Evolutionary conservation across 2,797 vertebrate species (phyloP).

Genomic region (Aldrovandia affinis): DNA sequence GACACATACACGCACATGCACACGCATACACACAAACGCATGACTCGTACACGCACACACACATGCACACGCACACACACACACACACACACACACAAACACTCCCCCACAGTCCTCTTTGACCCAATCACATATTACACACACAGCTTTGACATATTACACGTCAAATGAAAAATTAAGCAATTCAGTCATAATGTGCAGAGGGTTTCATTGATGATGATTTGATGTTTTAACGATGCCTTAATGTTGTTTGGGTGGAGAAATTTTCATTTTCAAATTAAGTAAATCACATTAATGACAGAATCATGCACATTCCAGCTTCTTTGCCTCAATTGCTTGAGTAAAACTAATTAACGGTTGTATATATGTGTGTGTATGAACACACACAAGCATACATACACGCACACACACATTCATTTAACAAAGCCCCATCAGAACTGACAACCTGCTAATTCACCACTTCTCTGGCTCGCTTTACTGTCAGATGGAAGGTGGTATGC

Average conservation of each 20-base stretch:
- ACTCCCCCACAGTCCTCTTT: background rate
- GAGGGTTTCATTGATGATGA: background rate
- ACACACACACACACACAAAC: background rate
- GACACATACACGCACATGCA: background rate
- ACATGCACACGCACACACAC: background rate
- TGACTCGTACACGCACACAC: background rate
- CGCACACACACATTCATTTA: conserved; percentile 16
- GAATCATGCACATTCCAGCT: background rate
- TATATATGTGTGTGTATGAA: too few species aligned
- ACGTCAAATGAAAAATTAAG: background rate
- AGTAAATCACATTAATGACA: conserved; percentile 1
- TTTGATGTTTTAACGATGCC: background rate
- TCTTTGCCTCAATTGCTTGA: background rate
- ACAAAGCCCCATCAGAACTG: background rate
- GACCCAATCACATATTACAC: background rate
- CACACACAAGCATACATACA: background rate
- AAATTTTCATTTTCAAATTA: background rate
- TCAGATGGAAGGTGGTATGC: conserved; percentile 45
- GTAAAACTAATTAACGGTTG: background rate
- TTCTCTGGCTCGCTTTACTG: conserved; percentile 39
- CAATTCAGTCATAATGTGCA: background rate
- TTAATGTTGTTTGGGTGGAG: background rate
- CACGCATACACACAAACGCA: background rate
- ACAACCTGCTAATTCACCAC: conserved; percentile 29
- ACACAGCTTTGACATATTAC: background rate